Evolutionary conservation across 2,797 vertebrate species (phyloP).

Genomic region (Cirrhinus molitorella): DNA sequence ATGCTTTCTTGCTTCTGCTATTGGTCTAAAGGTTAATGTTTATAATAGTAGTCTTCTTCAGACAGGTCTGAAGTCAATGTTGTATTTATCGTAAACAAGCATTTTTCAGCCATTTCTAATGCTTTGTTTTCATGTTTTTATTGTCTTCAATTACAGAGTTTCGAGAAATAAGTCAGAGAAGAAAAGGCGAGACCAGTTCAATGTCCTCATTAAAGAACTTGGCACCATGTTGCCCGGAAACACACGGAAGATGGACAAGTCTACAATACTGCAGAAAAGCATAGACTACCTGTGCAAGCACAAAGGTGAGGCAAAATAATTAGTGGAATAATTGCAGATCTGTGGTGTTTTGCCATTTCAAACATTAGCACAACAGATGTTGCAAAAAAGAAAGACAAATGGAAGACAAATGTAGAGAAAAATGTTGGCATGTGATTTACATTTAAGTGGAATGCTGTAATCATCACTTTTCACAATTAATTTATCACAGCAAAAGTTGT

Average conservation of each 20-base stretch:
- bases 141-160: slow-evolving; percentile 77
- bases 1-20: neutral
- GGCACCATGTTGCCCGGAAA: slow-evolving; percentile 98
- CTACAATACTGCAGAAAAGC: slow-evolving; percentile 97
- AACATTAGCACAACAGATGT: neutral
- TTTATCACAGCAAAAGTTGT: neutral
- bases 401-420: neutral
- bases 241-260: slow-evolving; percentile 98
- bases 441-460: neutral
- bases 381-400: too few relatives aligned
- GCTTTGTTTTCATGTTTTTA: neutral
- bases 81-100: neutral
- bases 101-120: slow-evolving; percentile 1
- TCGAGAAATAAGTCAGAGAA: slow-evolving; percentile 99
- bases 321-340: neutral
- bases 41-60: neutral
- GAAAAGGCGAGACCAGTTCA: slow-evolving; percentile 98
- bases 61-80: neutral
- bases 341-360: neutral
- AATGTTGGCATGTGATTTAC: neutral
- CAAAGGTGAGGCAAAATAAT: slow-evolving; percentile 84
- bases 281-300: slow-evolving; percentile 98
- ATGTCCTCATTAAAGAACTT: slow-evolving; percentile 98
- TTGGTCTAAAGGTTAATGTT: slow-evolving; percentile 1
- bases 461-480: neutral